Conservation (phyloP, 1,140 invertebrate species). For the Rhizoglyphus robini region DNA sequence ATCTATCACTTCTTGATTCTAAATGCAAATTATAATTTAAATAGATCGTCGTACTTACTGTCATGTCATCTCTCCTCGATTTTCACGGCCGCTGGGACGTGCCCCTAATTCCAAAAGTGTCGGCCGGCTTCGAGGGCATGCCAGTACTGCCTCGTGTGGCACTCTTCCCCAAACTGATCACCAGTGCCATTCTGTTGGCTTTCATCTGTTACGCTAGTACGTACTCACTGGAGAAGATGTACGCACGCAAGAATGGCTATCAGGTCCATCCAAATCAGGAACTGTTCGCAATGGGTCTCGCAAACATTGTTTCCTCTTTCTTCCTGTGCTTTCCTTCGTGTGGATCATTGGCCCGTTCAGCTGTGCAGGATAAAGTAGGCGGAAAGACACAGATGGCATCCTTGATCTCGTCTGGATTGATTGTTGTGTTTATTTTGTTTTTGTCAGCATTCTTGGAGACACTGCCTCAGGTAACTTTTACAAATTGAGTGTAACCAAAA, state of each 20-base stretch:
- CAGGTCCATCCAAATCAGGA: constrained; percentile 80
- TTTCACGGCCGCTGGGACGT: constrained; percentile 17
- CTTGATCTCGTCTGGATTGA: constrained; percentile 36
- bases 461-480: constrained; percentile 33
- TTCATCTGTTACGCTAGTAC: constrained; percentile 79
- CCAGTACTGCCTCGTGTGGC: constrained; percentile 42
- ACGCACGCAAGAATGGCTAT: constrained; percentile 73
- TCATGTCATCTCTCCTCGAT: neutral
- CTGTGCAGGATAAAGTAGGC: constrained; percentile 12
- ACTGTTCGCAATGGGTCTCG: constrained; percentile 33
- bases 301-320: constrained; percentile 46
- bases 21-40: too few species aligned
- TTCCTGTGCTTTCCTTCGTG: constrained; percentile 70
- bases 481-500: neutral
- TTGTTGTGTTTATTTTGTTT: constrained; percentile 40
- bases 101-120: constrained; percentile 12
- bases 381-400: constrained; percentile 32
- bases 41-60: neutral
- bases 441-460: constrained; percentile 35
- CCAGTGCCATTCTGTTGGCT: constrained; percentile 38
- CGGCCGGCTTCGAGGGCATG: constrained; percentile 39
- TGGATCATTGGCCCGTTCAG: constrained; percentile 62
- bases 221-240: constrained; percentile 82
- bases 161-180: constrained; percentile 39
- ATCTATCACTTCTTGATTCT: too few species aligned